Evolutionary conservation across 2,113 vertebrate species (phyloP), one percentile per base, ranked within the genome.

Genomic region (Rhinichthys klamathensis): DNA sequence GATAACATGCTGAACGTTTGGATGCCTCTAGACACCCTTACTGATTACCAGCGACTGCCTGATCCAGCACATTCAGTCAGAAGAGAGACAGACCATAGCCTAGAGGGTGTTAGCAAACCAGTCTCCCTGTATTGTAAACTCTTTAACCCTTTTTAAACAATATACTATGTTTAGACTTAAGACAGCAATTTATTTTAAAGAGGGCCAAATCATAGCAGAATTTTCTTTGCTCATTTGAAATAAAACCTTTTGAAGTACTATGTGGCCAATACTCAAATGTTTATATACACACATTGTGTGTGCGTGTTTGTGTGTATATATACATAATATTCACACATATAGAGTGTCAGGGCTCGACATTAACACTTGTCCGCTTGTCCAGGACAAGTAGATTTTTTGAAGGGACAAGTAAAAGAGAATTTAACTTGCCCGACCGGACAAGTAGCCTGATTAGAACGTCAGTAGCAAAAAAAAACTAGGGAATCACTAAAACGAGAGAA

Each of bases 1-100:
- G 79, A 81, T 86, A 86, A 86, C 84, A 86, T 60, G 78, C 67
- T 86, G 84, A 81, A 86, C 38, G 67, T 80, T n/a, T 85, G 84
- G 77, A 85, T 80, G 58, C 67, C 84, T 61, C 77, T n/a, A 60
- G 35, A 80, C 77, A 80, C 54, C 67, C 25, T 44, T 16, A 73
- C 77, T 85, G 76, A 85, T 85, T 85, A 85, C 76, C 84, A 60
- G 65, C 65, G 38, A 49, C 67, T 58, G 49, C 65, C 80, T 82
- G 80, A 82, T 82, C 77, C 78, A 63, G 83, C 77, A 73, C 77
- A 73, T 82, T 82, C 49, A 70, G 46, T 56, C 46, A 41, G 63
- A 82, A 30, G 21, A 72, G 80, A 82, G 65, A 70, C 80, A 82
- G 80, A 70, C 80, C 46, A 2, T 46, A 51, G 27, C 41, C 61